These are phyloP conservation scores for Cettia cetti DNA, from an alignment of 2,113 vertebrate species.

Conservation along the genomic window DNA sequence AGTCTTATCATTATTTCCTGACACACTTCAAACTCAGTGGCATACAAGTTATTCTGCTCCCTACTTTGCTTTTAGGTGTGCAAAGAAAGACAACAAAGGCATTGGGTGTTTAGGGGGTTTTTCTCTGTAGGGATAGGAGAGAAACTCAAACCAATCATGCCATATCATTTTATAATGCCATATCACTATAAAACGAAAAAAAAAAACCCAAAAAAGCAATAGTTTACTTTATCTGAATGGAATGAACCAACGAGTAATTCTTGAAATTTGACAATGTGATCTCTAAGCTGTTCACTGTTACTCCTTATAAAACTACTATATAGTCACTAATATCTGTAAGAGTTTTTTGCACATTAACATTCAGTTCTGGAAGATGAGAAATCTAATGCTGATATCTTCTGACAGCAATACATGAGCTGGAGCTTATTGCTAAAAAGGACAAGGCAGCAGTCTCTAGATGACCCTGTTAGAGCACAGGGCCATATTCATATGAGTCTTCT, in stretches of 20 bases:
- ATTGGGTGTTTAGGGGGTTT: neutral
- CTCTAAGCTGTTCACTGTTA: neutral
- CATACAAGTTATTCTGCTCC: neutral
- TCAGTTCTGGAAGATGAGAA: neutral
- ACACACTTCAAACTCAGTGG: slow-evolving; percentile 12
- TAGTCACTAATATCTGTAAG: neutral
- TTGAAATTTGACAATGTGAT: neutral
- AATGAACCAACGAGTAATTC: neutral
- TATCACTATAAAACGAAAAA: neutral
- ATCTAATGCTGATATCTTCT: neutral
- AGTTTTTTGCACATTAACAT: neutral
- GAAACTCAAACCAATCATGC: neutral
- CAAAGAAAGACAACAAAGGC: neutral
- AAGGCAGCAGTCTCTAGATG: neutral
- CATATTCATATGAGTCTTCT: neutral
- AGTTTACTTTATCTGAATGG: neutral
- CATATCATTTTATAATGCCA: neutral
- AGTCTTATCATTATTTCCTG: slow-evolving; percentile 19
- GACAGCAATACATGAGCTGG: neutral
- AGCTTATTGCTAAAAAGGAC: neutral
- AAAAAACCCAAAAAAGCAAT: too few relatives aligned
- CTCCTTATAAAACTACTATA: neutral
- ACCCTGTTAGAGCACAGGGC: neutral
- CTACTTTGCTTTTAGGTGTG: neutral
- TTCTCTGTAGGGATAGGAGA: neutral